phyloP scores from a whole-genome alignment of 2,888 invertebrate species.

The Drosophila dives region DNA sequence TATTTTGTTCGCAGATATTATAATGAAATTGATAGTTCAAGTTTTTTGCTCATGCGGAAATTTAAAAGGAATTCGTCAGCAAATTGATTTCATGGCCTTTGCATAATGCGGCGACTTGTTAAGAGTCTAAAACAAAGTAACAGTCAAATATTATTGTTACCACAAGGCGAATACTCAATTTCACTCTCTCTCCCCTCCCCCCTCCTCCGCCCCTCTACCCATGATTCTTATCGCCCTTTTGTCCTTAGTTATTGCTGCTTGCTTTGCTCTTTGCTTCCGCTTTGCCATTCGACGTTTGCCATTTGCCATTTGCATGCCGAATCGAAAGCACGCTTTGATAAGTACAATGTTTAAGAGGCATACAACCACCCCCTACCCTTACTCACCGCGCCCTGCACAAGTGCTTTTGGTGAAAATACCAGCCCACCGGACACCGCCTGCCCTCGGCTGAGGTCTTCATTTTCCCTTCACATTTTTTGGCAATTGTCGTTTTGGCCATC shows the following conservation, averaged over 20 bases:
- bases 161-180: slow-evolving; percentile 1
- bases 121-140: slow-evolving; percentile 1
- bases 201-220: neutral
- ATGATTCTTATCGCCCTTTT: slow-evolving; percentile 25
- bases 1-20: neutral
- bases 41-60: neutral
- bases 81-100: slow-evolving; percentile 19
- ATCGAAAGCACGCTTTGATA: slow-evolving; percentile 56
- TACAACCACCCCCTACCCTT: neutral
- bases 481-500: slow-evolving; percentile 42
- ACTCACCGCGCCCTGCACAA: neutral
- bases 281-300: neutral
- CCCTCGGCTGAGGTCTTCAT: neutral
- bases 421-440: too few relatives aligned
- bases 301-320: slow-evolving; percentile 56
- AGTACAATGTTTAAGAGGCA: slow-evolving; percentile 25
- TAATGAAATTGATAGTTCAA: neutral
- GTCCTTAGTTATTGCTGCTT: slow-evolving; percentile 48
- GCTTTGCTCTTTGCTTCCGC: slow-evolving; percentile 45
- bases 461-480: slow-evolving; percentile 18
- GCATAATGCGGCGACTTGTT: slow-evolving; percentile 13
- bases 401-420: too few relatives aligned
- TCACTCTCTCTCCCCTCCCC: neutral
- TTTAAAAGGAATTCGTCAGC: slow-evolving; percentile 7
- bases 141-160: slow-evolving; percentile 20